Evolutionary conservation across 2,797 vertebrate species (phyloP).

Genomic region (Nannoperca obscura): DNA sequence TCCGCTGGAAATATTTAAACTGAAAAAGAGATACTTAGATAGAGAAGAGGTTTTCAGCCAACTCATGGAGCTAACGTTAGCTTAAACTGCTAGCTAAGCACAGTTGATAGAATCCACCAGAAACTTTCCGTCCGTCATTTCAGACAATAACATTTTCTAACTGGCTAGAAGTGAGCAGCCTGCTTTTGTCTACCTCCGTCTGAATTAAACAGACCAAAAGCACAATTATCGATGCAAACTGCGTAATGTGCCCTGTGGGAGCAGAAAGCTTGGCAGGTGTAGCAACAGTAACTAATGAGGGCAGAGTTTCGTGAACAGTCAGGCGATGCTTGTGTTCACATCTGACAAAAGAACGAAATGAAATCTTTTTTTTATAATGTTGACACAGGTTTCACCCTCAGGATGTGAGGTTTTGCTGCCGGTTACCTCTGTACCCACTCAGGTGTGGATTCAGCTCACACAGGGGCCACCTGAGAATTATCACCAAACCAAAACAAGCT

Average conservation of each 20-base stretch:
- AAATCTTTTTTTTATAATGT: conserved; percentile 23
- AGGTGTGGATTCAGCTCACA: conserved; percentile 38
- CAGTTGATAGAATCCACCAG: neutral
- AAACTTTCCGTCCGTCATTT: no score
- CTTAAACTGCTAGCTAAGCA: neutral
- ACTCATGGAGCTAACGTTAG: neutral
- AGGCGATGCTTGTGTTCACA: conserved; percentile 24
- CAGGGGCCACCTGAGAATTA: conserved; percentile 27
- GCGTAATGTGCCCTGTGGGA: neutral
- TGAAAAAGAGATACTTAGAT: neutral
- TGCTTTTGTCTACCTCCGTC: neutral
- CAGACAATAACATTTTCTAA: neutral
- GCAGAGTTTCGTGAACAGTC: neutral
- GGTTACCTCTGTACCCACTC: conserved; percentile 35
- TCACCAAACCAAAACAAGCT: conserved; percentile 46
- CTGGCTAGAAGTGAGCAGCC: neutral
- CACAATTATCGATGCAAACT: neutral
- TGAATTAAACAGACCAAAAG: neutral
- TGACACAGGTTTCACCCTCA: conserved; percentile 52
- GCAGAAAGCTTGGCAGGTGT: conserved; percentile 22
- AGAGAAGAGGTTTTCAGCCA: neutral
- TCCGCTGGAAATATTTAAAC: neutral
- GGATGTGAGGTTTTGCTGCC: conserved; percentile 45
- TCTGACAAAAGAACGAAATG: conserved; percentile 58
- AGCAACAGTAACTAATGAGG: conserved; percentile 5